Conservation (phyloP, 2,113 vertebrate genomes). For the Xenopus borealis region DNA sequence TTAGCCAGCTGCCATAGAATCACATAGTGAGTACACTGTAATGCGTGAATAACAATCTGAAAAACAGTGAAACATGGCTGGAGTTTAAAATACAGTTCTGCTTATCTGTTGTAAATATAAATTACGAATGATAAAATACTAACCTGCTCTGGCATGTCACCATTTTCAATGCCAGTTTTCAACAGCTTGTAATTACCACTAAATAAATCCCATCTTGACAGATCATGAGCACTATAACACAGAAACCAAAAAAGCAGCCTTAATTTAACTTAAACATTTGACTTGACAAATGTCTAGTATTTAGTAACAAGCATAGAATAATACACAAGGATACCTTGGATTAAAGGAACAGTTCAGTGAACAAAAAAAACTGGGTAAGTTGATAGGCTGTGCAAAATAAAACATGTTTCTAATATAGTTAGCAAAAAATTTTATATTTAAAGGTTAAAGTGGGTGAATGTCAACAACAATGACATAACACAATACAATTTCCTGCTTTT, state of each 20-base stretch:
- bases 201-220: slow-evolving; percentile 97
- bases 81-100: not conserved
- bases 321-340: too few relatives aligned
- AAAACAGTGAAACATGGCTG: slow-evolving; percentile 47
- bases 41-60: slow-evolving; percentile 96
- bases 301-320: too few relatives aligned
- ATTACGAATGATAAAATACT: slow-evolving; percentile 52
- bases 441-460: too few relatives aligned
- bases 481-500: too few relatives aligned
- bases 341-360: too few relatives aligned
- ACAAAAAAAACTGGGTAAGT: too few relatives aligned
- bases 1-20: slow-evolving; percentile 97
- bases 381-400: too few relatives aligned
- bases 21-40: slow-evolving; percentile 97
- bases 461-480: too few relatives aligned
- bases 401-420: too few relatives aligned
- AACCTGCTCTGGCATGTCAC: slow-evolving; percentile 98
- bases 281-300: too few relatives aligned
- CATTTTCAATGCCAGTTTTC: slow-evolving; percentile 97
- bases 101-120: not conserved
- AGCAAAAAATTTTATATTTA: too few relatives aligned
- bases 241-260: not conserved
- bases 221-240: slow-evolving; percentile 85
- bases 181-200: slow-evolving; percentile 95
- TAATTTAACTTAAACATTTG: too few relatives aligned